phyloP scores from a whole-genome alignment of 2,888 invertebrate species.

The Acanthosepion lycidas region DNA sequence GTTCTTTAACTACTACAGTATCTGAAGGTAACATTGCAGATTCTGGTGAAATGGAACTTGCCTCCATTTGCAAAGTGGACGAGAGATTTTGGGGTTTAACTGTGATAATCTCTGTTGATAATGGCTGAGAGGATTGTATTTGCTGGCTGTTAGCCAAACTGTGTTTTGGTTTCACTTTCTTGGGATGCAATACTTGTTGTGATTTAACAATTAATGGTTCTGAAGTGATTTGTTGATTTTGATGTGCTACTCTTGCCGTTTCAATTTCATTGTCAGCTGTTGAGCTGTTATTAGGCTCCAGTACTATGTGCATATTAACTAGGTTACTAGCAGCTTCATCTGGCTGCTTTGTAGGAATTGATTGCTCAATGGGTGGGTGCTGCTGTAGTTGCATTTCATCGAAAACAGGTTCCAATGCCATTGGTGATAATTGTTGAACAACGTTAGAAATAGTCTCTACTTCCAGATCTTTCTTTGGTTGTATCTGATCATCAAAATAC shows the following conservation, averaged over 20 bases:
- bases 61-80: not conserved
- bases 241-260: not conserved
- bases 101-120: not conserved
- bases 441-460: not conserved
- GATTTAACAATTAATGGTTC: not conserved
- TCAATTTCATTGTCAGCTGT: not conserved
- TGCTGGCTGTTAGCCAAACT: not conserved
- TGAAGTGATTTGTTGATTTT: not conserved
- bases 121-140: not conserved
- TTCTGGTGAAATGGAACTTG: not conserved
- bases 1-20: not conserved
- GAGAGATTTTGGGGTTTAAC: not conserved
- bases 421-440: not conserved
- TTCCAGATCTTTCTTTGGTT: not conserved
- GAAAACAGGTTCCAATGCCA: not conserved
- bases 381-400: not conserved
- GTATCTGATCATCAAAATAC: not conserved
- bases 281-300: not conserved
- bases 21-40: not conserved
- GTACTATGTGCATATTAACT: not conserved
- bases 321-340: not conserved
- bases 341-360: not conserved
- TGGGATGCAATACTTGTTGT: not conserved
- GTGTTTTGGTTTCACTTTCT: not conserved
- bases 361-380: not conserved